Evolutionary conservation across 2,113 vertebrate species (phyloP).

Genomic region (Pteronura brasiliensis): DNA sequence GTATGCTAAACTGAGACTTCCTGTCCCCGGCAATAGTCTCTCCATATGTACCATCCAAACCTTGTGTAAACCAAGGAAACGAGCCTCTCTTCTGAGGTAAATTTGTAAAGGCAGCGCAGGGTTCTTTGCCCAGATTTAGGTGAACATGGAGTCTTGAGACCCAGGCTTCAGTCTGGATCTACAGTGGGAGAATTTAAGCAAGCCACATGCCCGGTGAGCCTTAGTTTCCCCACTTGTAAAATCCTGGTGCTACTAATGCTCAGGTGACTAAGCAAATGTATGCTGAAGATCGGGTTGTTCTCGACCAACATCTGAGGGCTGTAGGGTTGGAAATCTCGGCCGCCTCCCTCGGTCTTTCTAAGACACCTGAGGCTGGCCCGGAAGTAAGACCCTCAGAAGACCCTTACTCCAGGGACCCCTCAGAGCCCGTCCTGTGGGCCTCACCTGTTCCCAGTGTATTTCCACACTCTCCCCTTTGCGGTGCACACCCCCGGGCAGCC

Average conservation of each 20-base stretch:
- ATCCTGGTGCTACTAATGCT: neutral
- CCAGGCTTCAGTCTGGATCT: neutral
- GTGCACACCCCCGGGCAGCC: neutral
- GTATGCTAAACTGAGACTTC: neutral
- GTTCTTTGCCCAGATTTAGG: neutral
- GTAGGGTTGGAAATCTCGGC: neutral
- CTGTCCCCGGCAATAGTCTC: neutral
- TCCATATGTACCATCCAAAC: neutral
- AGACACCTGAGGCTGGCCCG: neutral
- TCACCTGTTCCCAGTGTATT: neutral
- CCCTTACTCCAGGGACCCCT: neutral
- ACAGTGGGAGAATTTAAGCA: too few species aligned
- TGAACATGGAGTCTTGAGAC: neutral
- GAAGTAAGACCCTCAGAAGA: neutral
- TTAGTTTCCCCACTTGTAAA: neutral
- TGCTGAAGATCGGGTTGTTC: accelerated
- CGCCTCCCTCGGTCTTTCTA: neutral
- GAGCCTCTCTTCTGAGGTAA: neutral
- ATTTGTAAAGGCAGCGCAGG: neutral
- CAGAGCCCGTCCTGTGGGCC: neutral
- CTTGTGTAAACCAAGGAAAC: neutral
- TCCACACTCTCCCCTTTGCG: neutral
- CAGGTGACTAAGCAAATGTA: neutral
- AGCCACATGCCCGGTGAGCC: neutral
- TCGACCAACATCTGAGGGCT: neutral